Base-by-base conservation (phyloP, 2,797 vertebrate genomes). In the Ctenosaura bakeri region DNA sequence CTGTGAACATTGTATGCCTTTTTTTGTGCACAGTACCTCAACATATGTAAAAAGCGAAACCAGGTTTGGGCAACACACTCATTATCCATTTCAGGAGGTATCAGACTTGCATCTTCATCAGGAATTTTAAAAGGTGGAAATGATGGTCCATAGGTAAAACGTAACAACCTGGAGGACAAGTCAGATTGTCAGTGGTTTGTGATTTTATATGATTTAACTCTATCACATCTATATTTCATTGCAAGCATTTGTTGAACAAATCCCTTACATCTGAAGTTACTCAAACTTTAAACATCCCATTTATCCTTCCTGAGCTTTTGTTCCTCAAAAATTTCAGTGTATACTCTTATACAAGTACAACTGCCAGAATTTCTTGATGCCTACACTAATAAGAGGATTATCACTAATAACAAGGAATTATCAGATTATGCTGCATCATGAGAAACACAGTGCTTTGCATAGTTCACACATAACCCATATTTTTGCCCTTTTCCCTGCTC, bases 31-130 rank as follows among this genome's bases (percentile, higher is more conserved):
- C 50, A 94, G 77, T 96, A 99, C 98, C 98, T 98, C 95, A 99
- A 97, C 98, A 99, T 98, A 96, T 99, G 98, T 92, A 99, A 97
- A 96, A 99, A 98, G 87, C 98, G 98, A 97, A 99, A 98, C 98
- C 98, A 99, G 3, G 98, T 99, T 94, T 98, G 98, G 82, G 98
- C 97, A 92, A 99, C 92, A 14, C 98, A 98, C 91, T 98, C 98
- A 5, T 98, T 98, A 91, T 98, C 98, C 98, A 99, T 98, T 94
- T 99, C 98, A 35, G 97, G 95, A 90, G 98, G 98, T 85, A 99
- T 98, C 90, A 99, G 96, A 95, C 96, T 97, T 89, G 98, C 97
- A 90, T 99, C 98, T 96, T 99, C 98, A 94, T 98, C 98, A 0
- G 98, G 98, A 94, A 99, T 98, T 97, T 98, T 98, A 95, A 99